A percentile compares a stretch with the other conserved stretches of the same genome.
Evolutionary conservation across 2,113 vertebrate genomes (phyloP).

Genomic region (Pollachius pollachius): DNA sequence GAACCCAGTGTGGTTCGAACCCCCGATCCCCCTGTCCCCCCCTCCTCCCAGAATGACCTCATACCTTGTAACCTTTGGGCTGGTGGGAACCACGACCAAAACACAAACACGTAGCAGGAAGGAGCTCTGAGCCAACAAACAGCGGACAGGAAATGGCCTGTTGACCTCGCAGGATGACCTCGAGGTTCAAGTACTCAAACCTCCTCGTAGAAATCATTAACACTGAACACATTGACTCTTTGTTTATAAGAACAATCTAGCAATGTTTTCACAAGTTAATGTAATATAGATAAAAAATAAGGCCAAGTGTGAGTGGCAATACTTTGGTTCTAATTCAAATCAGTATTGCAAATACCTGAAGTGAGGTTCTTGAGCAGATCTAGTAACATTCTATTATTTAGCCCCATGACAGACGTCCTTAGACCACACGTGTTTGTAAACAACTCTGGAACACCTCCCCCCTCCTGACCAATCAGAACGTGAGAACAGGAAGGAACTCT

Average conservation of each 20-base stretch:
- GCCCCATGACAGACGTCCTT: not conserved
- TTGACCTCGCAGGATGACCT: not conserved
- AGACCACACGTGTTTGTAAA: not conserved
- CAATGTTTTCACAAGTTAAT: not conserved
- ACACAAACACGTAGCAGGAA: conserved; percentile 11
- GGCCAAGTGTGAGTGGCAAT: no score
- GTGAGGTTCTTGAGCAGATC: no score
- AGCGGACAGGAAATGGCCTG: not conserved
- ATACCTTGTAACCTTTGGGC: conserved; percentile 1
- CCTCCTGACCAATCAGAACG: conserved; percentile 13
- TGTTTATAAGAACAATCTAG: no score
- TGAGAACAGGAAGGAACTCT: conserved; percentile 13
- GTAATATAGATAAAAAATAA: not conserved
- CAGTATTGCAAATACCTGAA: no score
- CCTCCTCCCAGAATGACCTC: conserved; percentile 29
- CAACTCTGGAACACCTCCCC: not conserved
- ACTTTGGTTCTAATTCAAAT: no score
- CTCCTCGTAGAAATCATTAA: not conserved
- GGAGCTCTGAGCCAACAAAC: not conserved
- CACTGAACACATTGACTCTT: no score
- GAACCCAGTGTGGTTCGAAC: conserved; percentile 21
- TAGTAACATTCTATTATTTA: not conserved
- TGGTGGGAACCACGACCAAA: not conserved
- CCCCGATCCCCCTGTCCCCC: conserved; percentile 11
- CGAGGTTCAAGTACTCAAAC: conserved; percentile 6